phyloP scores from a whole-genome alignment of 2,888 invertebrate species.

The Nomada fabriciana region DNA sequence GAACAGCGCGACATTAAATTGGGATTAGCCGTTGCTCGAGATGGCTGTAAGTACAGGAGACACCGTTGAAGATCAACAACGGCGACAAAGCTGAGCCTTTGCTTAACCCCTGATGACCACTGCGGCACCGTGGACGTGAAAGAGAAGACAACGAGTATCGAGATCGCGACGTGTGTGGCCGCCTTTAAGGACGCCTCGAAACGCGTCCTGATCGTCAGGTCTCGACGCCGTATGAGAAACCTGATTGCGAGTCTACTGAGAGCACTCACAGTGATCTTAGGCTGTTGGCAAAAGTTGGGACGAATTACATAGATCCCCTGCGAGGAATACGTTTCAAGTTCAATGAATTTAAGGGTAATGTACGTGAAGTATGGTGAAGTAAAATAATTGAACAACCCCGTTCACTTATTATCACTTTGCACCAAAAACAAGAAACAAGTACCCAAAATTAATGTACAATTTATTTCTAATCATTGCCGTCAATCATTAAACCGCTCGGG shows the following conservation, averaged over 20 bases:
- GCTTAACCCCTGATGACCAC: slow-evolving; percentile 62
- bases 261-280: neutral
- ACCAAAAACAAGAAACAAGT: too few relatives aligned
- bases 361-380: too few relatives aligned
- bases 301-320: neutral
- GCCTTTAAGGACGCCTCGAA: slow-evolving; percentile 69
- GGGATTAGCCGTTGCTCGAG: slow-evolving; percentile 67
- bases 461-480: too few relatives aligned
- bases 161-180: slow-evolving; percentile 79
- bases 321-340: neutral
- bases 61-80: slow-evolving; percentile 63
- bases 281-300: neutral
- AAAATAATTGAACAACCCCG: too few relatives aligned
- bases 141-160: slow-evolving; percentile 68
- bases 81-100: slow-evolving; percentile 67
- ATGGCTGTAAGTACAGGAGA: slow-evolving; percentile 61
- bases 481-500: too few relatives aligned
- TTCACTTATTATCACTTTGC: too few relatives aligned
- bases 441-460: too few relatives aligned
- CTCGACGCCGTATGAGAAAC: slow-evolving; percentile 27
- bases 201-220: slow-evolving; percentile 57
- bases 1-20: slow-evolving; percentile 67
- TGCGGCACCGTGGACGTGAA: slow-evolving; percentile 64
- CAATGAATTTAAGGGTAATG: neutral
- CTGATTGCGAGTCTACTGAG: slow-evolving; percentile 5